Conservation (phyloP, 2,113 vertebrate genomes). For the Odontophorus gujanensis region DNA sequence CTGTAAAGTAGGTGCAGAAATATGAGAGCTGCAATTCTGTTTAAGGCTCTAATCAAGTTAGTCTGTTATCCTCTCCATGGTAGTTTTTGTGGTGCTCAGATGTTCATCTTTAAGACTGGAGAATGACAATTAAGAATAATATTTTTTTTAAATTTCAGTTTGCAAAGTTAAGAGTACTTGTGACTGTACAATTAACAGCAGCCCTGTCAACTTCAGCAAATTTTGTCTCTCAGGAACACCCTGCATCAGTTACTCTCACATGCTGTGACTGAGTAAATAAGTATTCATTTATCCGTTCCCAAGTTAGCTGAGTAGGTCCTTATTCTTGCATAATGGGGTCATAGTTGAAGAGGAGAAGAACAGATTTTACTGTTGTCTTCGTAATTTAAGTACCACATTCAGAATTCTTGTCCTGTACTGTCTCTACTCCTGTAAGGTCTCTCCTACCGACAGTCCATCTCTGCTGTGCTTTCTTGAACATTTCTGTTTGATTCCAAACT, state of each 20-base stretch:
- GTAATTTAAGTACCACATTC: background rate
- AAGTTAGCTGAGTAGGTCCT: conserved; percentile 23
- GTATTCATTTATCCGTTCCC: conserved; percentile 44
- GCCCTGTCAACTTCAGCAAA: background rate
- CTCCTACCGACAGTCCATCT: background rate
- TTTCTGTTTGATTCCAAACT: background rate
- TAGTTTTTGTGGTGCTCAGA: background rate
- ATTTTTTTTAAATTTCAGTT: background rate
- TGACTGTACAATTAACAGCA: background rate
- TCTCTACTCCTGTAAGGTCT: background rate
- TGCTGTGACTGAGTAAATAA: conserved; percentile 44
- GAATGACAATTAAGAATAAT: background rate
- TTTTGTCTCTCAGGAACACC: conserved; percentile 25
- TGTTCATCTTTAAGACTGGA: background rate
- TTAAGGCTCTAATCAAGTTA: background rate
- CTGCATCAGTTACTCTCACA: background rate
- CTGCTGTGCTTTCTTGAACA: background rate
- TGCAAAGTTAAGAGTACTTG: background rate
- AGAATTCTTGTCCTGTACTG: background rate
- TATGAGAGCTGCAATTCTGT: background rate
- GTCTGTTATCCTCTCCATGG: background rate
- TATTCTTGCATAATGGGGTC: conserved; percentile 18
- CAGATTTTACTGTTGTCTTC: conserved; percentile 3
- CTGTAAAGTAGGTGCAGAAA: background rate
- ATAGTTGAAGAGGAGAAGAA: conserved; percentile 7